Evolutionary conservation across 1,140 invertebrate species (phyloP).

Genomic region (Bombus sylvicola): DNA sequence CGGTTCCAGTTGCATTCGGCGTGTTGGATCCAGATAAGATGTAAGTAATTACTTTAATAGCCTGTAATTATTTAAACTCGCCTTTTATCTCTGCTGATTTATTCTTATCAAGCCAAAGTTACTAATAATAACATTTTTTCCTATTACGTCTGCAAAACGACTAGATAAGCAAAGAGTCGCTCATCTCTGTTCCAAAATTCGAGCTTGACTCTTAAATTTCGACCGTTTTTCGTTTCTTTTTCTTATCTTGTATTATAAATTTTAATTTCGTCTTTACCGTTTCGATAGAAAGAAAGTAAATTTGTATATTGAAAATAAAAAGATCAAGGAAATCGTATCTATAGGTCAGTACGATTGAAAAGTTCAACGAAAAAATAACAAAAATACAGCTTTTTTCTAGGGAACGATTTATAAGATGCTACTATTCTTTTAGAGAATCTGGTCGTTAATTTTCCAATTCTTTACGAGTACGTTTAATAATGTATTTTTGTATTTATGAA

Average conservation of each 20-base stretch:
- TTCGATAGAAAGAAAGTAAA: too few relatives aligned
- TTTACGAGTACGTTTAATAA: too few relatives aligned
- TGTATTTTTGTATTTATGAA: too few relatives aligned
- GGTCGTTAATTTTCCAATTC: too few relatives aligned
- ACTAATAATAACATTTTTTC: not conserved
- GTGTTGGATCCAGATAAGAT: conserved; percentile 83
- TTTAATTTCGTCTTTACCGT: not conserved
- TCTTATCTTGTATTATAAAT: not conserved
- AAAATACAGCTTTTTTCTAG: not conserved
- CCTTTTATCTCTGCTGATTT: not conserved
- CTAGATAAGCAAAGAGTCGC: not conserved
- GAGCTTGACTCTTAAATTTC: not conserved
- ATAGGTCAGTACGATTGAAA: too few relatives aligned
- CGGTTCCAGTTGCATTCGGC: conserved; percentile 84
- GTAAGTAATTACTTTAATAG: conserved; percentile 80
- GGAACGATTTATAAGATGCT: too few relatives aligned
- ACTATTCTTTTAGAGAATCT: too few relatives aligned
- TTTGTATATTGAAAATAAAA: not conserved
- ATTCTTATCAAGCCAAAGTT: not conserved
- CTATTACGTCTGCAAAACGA: not conserved
- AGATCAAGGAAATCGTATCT: not conserved
- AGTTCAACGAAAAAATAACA: not conserved
- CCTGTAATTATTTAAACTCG: not conserved
- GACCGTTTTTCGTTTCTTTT: not conserved
- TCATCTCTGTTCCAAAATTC: not conserved